A percentile compares a stretch with the other conserved stretches of the same genome.
Evolutionary conservation across 1,140 invertebrate genomes (phyloP).

Genomic region (Drosophila albomicans): DNA sequence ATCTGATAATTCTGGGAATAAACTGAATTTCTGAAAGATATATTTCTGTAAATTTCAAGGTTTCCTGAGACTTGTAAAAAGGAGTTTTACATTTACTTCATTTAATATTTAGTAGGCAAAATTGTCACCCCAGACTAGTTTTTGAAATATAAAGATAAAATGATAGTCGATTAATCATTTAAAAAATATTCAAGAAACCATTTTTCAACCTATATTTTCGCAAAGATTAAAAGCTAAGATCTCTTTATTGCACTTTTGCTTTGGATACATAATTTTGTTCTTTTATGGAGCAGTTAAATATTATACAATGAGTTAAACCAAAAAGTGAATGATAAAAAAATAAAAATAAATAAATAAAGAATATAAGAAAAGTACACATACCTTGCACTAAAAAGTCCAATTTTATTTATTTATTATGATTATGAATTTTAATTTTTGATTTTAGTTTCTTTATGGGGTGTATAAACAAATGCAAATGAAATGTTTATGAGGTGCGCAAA

Average conservation of each 20-base stretch:
- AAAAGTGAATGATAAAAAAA: background rate
- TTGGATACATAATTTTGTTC: background rate
- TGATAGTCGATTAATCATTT: background rate
- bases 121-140: no score
- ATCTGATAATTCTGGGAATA: background rate
- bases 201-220: background rate
- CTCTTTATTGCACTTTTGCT: background rate
- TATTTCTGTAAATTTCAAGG: no score
- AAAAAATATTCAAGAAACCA: background rate
- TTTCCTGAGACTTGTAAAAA: no score
- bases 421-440: constrained; percentile 29
- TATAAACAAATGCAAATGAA: constrained; percentile 37
- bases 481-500: constrained; percentile 44
- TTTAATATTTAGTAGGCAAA: no score
- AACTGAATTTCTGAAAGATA: no score
- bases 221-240: no score
- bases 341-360: constrained; percentile 45
- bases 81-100: no score
- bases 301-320: background rate
- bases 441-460: constrained; percentile 22
- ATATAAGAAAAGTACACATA: constrained; percentile 79
- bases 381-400: constrained; percentile 79
- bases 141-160: background rate
- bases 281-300: no score
- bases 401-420: constrained; percentile 35